Percentiles rank a stretch among this genome's conserved stretches.
Conservation (phyloP, 2,888 invertebrate genomes). For the Anorthoa munda region DNA sequence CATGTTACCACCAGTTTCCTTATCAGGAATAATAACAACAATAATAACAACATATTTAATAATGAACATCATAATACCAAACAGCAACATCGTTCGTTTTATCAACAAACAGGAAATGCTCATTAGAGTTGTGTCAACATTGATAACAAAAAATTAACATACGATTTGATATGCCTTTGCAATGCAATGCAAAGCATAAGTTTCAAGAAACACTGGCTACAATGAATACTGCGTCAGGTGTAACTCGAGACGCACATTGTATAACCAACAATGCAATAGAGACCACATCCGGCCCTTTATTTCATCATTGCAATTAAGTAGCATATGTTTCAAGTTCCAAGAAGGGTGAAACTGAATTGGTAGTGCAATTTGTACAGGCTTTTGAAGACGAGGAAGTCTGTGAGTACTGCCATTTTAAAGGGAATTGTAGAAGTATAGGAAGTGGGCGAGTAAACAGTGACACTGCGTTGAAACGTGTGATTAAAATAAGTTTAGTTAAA, state of each 20-base stretch:
- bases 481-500: no score
- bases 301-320: conserved; percentile 20
- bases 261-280: conserved; percentile 27
- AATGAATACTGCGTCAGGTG: conserved; percentile 29
- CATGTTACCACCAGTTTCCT: background rate
- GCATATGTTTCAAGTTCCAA: conserved; percentile 34
- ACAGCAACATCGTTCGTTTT: background rate
- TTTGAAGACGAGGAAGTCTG: background rate
- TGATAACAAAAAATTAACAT: background rate
- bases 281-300: conserved; percentile 47
- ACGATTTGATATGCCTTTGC: background rate
- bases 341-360: conserved; percentile 14
- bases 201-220: conserved; percentile 10
- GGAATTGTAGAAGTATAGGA: background rate
- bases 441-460: background rate
- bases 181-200: conserved; percentile 2
- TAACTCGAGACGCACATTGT: conserved; percentile 25
- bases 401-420: background rate
- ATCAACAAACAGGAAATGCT: background rate
- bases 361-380: background rate
- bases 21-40: background rate
- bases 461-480: no score
- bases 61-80: no score
- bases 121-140: background rate
- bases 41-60: background rate